A percentile compares a stretch with the other conserved stretches of the same genome.
phyloP scores from a whole-genome alignment of 2,888 invertebrate genomes.

The Amaurobius ferox region DNA sequence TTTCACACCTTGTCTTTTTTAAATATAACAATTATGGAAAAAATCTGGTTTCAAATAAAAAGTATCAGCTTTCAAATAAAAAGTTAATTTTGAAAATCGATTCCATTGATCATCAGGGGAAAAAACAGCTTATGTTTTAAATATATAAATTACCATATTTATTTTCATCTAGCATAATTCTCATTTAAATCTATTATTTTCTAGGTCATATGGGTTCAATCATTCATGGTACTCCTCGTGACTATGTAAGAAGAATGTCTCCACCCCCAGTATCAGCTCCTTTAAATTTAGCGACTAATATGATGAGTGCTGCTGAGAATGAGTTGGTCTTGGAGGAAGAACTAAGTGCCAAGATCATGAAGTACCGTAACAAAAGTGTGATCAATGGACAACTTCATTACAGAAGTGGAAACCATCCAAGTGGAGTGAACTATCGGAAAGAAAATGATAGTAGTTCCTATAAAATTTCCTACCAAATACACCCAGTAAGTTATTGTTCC shows the following conservation, averaged over 20 bases:
- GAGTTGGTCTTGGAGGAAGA: slow-evolving; percentile 32
- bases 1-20: too few relatives aligned
- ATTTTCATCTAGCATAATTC: too few relatives aligned
- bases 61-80: too few relatives aligned
- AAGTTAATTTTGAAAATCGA: too few relatives aligned
- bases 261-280: slow-evolving; percentile 44
- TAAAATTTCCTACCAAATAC: slow-evolving; percentile 45
- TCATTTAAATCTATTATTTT: too few relatives aligned
- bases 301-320: slow-evolving; percentile 25
- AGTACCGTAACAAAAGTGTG: slow-evolving; percentile 1
- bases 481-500: slow-evolving; percentile 19
- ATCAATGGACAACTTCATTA: slow-evolving; percentile 47
- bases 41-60: too few relatives aligned
- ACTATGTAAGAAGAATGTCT: slow-evolving; percentile 62
- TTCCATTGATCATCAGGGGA: too few relatives aligned
- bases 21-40: too few relatives aligned
- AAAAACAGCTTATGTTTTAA: too few relatives aligned
- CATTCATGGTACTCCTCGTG: slow-evolving; percentile 76
- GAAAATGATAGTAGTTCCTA: slow-evolving; percentile 39
- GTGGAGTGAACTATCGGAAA: slow-evolving; percentile 31
- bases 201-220: slow-evolving; percentile 75
- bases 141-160: too few relatives aligned
- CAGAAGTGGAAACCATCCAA: slow-evolving; percentile 20
- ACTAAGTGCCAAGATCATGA: slow-evolving; percentile 28
- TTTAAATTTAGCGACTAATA: slow-evolving; percentile 59